Base-by-base conservation (phyloP, 2,113 vertebrate species). In the Phalacrocorax pelagicus region DNA sequence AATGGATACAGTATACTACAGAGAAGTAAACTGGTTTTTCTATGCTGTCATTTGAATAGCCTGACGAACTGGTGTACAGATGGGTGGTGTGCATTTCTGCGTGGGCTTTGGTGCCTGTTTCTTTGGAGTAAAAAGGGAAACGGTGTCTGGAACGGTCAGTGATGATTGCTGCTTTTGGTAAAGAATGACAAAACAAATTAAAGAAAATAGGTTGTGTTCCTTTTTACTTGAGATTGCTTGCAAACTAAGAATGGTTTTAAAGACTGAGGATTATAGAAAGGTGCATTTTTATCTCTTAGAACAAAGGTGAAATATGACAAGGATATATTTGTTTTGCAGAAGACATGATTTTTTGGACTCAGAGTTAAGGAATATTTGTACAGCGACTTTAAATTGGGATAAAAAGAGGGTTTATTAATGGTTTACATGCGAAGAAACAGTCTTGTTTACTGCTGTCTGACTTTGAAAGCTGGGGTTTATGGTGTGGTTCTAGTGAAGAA, bases 351-450 rank as follows among this genome's bases (percentile, higher is more conserved):
- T 90, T 42, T 86, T 57, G 51, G 55, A 86, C 66, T 91, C 81
- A 87, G 10, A 59, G 65, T 91, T 96, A 44, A 84, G 62, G 54
- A 74, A 92, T 89, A 82, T 66, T 69, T 81, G 55, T 96, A 82
- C 57, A 93, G 63, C 27, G 19, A 90, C 89, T 81, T 91, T 93
- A 82, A 86, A 85, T 38, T 82, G 94, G 95, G 94, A 97, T 97
- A 97, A 97, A 91, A 96, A 93, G 58, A 74, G 90, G 95, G 72
- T 95, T 75, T 95, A 92, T 70, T 93, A 52, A 90, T 70, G 66
- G 86, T 63, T 95, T 96, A 91, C 19, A 22, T 96, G 94, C 91
- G 97, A 97, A 97, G 95, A 87, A 97, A 94, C 96, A 96, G 94
- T 96, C 95, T 92, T 83, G 92, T 97, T 97, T 97, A 96, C 95